Conservation (phyloP, 2,113 vertebrate genomes). For the Sceloporus tristichus region DNA sequence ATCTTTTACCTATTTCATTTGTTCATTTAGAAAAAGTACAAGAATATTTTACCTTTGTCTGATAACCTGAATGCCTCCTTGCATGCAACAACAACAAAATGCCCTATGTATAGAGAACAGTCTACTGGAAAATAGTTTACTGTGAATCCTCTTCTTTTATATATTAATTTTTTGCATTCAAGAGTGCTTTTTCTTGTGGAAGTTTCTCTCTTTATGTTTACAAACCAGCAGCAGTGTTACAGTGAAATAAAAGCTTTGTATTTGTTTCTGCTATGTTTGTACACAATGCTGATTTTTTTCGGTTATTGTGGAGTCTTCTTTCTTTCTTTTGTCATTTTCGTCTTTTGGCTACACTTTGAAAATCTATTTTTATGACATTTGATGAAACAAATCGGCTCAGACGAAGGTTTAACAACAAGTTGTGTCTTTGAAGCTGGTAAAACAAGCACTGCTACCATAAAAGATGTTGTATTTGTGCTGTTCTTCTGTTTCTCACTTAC, state of each 20-base stretch:
- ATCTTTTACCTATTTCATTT: too few species aligned
- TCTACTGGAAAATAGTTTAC: neutral
- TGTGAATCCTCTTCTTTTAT: neutral
- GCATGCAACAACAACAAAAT: neutral
- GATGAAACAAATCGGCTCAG: conserved; percentile 52
- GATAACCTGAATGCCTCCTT: neutral
- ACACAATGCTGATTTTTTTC: neutral
- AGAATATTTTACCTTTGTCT: too few species aligned
- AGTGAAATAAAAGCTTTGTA: neutral
- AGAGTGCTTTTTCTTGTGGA: neutral
- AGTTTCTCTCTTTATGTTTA: neutral
- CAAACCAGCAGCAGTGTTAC: neutral
- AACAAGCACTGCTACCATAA: neutral
- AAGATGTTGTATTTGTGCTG: conserved; percentile 10
- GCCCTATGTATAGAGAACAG: neutral
- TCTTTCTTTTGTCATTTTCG: neutral
- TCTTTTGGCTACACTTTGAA: neutral
- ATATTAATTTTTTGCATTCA: neutral
- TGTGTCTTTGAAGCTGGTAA: conserved; percentile 5
- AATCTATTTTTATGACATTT: conserved; percentile 29
- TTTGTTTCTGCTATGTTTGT: neutral
- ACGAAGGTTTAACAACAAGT: conserved; percentile 21
- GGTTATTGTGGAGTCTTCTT: neutral
- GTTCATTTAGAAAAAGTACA: too few species aligned
- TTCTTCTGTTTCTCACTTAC: conserved; percentile 59